Evolutionary conservation across 2,797 vertebrate genomes (phyloP).

Genomic region (Otolemur crassicaudatus): DNA sequence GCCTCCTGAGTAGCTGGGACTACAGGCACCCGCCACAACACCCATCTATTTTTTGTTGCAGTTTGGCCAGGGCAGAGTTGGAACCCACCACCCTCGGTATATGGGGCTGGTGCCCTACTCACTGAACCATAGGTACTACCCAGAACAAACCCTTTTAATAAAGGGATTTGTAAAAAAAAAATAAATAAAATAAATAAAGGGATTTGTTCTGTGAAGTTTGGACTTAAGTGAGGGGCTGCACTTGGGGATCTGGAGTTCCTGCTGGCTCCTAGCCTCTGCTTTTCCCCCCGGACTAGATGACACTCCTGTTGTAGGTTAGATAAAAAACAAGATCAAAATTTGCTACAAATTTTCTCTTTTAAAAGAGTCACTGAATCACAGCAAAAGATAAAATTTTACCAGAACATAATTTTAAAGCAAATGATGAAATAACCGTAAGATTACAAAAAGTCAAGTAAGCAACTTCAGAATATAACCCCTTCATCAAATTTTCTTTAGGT

Average conservation of each 20-base stretch:
- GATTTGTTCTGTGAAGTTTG: too few relatives aligned
- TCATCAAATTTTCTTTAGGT: constrained; percentile 21
- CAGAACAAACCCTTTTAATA: neutral
- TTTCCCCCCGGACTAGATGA: too few relatives aligned
- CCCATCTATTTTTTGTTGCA: too few relatives aligned
- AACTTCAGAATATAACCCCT: constrained; percentile 4
- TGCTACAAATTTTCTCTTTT: constrained; percentile 39
- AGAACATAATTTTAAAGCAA: neutral
- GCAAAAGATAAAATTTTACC: neutral
- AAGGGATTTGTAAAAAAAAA: neutral
- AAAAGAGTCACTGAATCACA: neutral
- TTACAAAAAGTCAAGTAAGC: neutral
- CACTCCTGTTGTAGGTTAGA: neutral
- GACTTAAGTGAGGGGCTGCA: too few relatives aligned
- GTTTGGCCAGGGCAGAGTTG: too few relatives aligned
- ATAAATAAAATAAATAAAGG: neutral
- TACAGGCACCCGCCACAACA: too few relatives aligned
- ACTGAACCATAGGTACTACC: too few relatives aligned
- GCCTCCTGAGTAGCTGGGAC: too few relatives aligned
- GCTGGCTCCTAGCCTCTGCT: neutral
- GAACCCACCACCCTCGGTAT: too few relatives aligned
- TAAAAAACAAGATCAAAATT: neutral
- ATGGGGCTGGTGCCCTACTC: too few relatives aligned
- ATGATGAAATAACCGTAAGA: constrained; percentile 17
- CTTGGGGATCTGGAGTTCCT: neutral